Conservation (phyloP, 2,888 invertebrate genomes). For the Archips xylosteana region DNA sequence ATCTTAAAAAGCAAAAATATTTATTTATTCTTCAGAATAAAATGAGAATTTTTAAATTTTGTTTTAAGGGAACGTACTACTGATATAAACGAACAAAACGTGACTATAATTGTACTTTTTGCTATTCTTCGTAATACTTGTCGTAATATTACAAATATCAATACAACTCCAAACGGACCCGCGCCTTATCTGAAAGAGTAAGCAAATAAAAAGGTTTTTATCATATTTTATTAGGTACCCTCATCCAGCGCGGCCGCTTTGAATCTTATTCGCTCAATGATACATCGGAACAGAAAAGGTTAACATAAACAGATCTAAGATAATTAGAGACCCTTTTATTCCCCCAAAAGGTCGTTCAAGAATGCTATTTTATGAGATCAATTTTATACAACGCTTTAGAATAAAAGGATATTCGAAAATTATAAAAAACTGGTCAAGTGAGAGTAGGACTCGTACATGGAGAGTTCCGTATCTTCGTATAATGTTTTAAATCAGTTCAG, state of each 20-base stretch:
- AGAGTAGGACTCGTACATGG: too few species aligned
- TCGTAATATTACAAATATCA: background rate
- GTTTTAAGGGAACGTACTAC: too few species aligned
- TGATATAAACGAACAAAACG: too few species aligned
- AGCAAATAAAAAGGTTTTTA: slow-evolving; percentile 20
- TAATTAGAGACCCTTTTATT: slow-evolving; percentile 19
- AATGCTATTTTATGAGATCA: background rate
- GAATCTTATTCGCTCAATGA: slow-evolving; percentile 17
- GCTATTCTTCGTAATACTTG: background rate
- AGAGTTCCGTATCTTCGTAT: too few species aligned
- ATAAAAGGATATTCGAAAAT: background rate
- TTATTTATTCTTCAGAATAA: too few species aligned
- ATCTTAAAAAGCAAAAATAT: too few species aligned
- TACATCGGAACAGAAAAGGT: slow-evolving; percentile 10
- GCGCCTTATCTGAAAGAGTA: background rate
- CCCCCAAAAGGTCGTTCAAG: background rate
- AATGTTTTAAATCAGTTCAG: too few species aligned
- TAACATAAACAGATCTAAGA: background rate
- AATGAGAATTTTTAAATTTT: too few species aligned
- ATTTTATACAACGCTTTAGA: background rate
- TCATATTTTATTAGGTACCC: slow-evolving; percentile 21
- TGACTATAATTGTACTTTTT: too few species aligned
- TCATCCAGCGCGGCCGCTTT: background rate
- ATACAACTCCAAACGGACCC: background rate
- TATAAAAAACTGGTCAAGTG: background rate